A percentile compares a stretch with the other conserved stretches of the same genome.
Conservation (phyloP, 2,888 invertebrate species). For the Melitaea athalia region DNA sequence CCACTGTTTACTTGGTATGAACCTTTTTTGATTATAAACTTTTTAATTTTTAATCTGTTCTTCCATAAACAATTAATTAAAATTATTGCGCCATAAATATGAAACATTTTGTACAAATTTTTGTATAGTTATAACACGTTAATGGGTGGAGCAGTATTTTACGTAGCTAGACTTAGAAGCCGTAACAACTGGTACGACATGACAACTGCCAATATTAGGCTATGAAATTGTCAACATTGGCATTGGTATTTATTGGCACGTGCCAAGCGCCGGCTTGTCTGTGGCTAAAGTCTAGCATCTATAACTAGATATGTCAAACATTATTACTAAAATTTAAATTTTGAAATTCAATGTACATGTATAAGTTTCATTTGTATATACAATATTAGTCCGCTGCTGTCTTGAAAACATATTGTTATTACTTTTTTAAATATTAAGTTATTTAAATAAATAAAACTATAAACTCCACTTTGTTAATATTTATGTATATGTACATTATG, state of each 20-base stretch:
- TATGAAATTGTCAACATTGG: no score
- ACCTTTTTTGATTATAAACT: not conserved
- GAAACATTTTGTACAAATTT: slow-evolving; percentile 7
- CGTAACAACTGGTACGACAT: not conserved
- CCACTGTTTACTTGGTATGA: slow-evolving; percentile 1
- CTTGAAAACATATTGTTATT: not conserved
- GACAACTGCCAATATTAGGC: no score
- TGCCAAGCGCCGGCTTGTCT: no score
- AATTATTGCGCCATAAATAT: slow-evolving; percentile 2
- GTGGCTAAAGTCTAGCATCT: no score
- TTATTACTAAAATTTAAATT: no score
- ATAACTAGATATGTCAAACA: no score
- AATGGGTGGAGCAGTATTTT: no score
- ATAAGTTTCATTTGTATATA: not conserved
- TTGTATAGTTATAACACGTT: not conserved
- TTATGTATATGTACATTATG: not conserved
- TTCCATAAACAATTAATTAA: not conserved
- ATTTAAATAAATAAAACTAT: not conserved
- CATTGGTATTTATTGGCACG: no score
- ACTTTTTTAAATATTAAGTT: not conserved
- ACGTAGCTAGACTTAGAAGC: no score
- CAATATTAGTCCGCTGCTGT: not conserved
- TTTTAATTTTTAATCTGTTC: slow-evolving; percentile 4
- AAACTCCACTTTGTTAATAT: not conserved
- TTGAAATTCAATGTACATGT: not conserved